These are phyloP conservation scores for Sciurus vulgaris DNA, from an alignment of 2,797 vertebrate genomes.

Conservation along the genomic window DNA sequence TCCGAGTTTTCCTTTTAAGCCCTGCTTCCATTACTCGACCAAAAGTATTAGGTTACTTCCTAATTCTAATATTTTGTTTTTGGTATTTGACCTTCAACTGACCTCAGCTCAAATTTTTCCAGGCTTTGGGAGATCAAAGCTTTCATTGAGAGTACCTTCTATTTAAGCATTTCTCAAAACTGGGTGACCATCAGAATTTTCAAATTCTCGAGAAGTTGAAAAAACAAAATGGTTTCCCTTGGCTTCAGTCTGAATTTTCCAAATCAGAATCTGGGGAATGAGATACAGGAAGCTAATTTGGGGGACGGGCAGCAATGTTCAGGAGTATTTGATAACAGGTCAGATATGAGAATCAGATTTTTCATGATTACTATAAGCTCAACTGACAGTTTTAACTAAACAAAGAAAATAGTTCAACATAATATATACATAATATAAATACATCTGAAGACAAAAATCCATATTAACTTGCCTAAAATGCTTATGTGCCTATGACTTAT, in stretches of 20 bases:
- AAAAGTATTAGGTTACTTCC: conserved; percentile 42
- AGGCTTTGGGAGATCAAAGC: conserved; percentile 51
- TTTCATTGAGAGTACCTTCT: background rate
- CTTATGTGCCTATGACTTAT: background rate
- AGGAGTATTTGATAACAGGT: background rate
- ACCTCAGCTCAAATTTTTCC: background rate
- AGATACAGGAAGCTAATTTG: background rate
- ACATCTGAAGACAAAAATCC: background rate
- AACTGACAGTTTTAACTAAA: conserved; percentile 7
- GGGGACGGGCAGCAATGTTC: background rate
- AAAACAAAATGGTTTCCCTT: background rate
- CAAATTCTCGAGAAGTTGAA: conserved; percentile 21
- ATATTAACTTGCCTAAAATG: background rate
- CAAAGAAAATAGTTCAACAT: conserved; percentile 12
- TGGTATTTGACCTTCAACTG: conserved; percentile 57
- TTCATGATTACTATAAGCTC: background rate
- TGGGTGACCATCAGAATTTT: background rate
- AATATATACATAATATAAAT: background rate
- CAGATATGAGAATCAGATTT: background rate
- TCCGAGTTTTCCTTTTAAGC: background rate
- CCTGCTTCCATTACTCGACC: conserved; percentile 13
- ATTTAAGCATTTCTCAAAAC: background rate
- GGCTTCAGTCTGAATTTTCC: background rate
- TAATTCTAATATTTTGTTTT: conserved; percentile 60
- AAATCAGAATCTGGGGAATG: background rate